phyloP scores from a whole-genome alignment of 1,140 invertebrate genomes.

The Trachelipus rathkii region DNA sequence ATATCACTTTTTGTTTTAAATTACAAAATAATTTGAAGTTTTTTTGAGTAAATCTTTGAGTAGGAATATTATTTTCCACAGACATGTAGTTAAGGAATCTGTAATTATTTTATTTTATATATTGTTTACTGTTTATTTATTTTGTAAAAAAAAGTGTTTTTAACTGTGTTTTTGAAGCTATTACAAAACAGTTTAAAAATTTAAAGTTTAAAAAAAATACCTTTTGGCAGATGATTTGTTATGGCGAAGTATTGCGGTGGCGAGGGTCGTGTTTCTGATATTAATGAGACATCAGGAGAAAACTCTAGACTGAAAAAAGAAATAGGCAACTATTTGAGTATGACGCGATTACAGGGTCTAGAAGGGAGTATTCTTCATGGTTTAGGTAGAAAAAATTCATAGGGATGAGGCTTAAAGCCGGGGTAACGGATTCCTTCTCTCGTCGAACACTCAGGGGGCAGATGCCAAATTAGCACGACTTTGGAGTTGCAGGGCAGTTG shows the following conservation, averaged over 20 bases:
- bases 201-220: background rate
- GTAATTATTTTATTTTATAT: too few relatives aligned
- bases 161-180: too few relatives aligned
- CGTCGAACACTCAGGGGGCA: constrained; percentile 96
- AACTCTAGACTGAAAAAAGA: constrained; percentile 92
- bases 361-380: constrained; percentile 99
- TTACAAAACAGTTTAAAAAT: too few relatives aligned
- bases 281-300: constrained; percentile 97
- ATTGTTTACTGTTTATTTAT: too few relatives aligned
- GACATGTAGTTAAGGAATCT: too few relatives aligned
- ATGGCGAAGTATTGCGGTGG: constrained; percentile 99
- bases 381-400: constrained; percentile 91
- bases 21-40: too few relatives aligned
- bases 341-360: constrained; percentile 91
- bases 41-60: too few relatives aligned
- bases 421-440: constrained; percentile 96
- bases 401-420: constrained; percentile 92
- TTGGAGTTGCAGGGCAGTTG: constrained; percentile 96
- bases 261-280: constrained; percentile 97
- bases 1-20: too few relatives aligned
- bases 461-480: constrained; percentile 97
- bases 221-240: constrained; percentile 84
- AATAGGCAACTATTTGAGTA: constrained; percentile 91
- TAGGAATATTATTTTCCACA: too few relatives aligned
- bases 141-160: too few relatives aligned